Base-by-base conservation (phyloP, 2,888 invertebrate species). In the Linyphia triangularis region DNA sequence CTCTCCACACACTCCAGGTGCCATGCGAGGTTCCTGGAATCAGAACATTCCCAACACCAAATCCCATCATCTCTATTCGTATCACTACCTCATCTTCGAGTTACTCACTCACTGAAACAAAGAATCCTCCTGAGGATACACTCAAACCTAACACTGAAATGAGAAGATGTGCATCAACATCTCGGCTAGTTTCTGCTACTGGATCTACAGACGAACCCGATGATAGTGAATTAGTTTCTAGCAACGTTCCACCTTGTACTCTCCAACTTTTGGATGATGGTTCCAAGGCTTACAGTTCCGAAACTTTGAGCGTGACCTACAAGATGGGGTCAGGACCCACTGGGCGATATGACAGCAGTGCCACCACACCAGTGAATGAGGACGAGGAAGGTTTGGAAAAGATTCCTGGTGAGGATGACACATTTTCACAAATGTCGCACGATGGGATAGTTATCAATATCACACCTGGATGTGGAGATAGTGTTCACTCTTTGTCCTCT, bases 231-330 rank as follows among this genome's bases (percentile, higher is more conserved):
- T 10, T 51, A 51, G 51, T 3, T 16, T 10, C 13, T 24, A 57
- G 43, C 16, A 57, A 51, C 37, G 63, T 33, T 10, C 70, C 63
- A 19, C 78, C 78, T 22, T 79, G 37, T 65, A 37, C 93, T 95
- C 37, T 85, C 0, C 57, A 70, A n/a, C 51, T 95, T 98, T 94
- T 57, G n/a, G 81, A 63, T 0, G 86, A 86, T 26, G 26, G 43
- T 9, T 78, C 78, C 2, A 81, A 79, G 3, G 78, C 73, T 30
- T 67, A 81, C 28, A 86, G 86, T n/a, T 22, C 81, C 3, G 86
- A 86, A 13, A 73, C 73, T 13, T 37, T 86, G n/a, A 81, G 72
- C 24, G 73, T 86, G 16, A 86, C 79, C 1, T 86, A 81, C 24
- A 86, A 81, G n/a, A 40, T 86, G 22, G 86, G 81, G 9, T 33